Percentiles rank a stretch among this genome's conserved stretches.
Evolutionary conservation across 2,797 vertebrate species (phyloP).

Genomic region (Podargus strigoides): DNA sequence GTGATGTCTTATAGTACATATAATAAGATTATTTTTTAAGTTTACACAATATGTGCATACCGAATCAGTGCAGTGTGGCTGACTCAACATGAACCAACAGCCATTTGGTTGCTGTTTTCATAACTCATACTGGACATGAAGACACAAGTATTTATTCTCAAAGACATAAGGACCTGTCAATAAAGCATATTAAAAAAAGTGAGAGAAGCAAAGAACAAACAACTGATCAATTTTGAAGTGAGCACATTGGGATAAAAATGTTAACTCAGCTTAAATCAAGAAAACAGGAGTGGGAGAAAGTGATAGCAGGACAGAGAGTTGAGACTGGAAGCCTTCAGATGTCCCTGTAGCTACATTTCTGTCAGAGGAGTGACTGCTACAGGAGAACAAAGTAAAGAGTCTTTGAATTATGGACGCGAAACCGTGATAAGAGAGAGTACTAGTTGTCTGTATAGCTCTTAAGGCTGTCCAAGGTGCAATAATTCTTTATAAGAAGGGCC

Average conservation of each 20-base stretch:
- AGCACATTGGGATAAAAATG: not conserved
- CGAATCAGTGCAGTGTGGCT: not conserved
- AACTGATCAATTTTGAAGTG: not conserved
- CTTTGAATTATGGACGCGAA: not conserved
- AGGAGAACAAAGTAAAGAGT: not conserved
- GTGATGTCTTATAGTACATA: not conserved
- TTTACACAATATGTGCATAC: not conserved
- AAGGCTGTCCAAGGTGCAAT: not conserved
- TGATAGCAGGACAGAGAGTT: not conserved
- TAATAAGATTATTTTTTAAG: not conserved
- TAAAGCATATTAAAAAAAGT: not conserved
- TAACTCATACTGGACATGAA: not conserved
- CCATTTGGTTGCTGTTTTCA: not conserved
- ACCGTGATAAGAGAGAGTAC: not conserved
- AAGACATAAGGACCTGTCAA: not conserved
- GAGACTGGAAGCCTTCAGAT: not conserved
- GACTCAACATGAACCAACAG: not conserved
- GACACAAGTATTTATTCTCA: not conserved
- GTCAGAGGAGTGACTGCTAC: not conserved
- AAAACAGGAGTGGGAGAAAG: not conserved
- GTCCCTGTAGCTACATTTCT: not conserved
- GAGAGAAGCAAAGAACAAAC: not conserved
- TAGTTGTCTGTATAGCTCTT: not conserved
- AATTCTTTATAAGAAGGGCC: not conserved
- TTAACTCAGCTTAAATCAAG: not conserved